phyloP scores from a whole-genome alignment of 2,113 vertebrate species.

The Neogale vison region DNA sequence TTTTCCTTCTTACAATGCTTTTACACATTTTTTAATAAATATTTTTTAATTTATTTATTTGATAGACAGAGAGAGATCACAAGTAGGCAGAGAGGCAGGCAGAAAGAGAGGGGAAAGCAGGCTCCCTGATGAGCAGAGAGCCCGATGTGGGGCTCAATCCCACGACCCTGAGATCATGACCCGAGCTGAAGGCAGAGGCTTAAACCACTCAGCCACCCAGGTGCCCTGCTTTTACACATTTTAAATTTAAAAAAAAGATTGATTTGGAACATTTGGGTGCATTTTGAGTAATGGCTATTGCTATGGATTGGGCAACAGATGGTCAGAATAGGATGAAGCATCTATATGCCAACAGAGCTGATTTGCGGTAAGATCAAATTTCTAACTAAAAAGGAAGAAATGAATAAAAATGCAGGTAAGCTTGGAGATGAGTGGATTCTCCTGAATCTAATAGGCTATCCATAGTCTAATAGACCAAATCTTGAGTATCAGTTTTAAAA shows the following conservation, averaged over 20 bases:
- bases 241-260: not conserved
- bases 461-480: not conserved
- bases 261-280: not conserved
- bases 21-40: conserved; percentile 26
- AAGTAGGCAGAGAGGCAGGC: no score
- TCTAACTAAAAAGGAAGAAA: conserved; percentile 14
- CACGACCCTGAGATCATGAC: no score
- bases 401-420: not conserved
- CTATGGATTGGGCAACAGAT: not conserved
- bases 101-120: no score
- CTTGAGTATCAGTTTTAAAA: not conserved
- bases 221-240: conserved; percentile 14
- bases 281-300: conserved; percentile 19
- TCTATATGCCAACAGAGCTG: not conserved
- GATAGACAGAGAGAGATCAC: no score
- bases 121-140: no score
- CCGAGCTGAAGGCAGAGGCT: no score
- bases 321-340: not conserved
- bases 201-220: no score
- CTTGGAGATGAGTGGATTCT: not conserved
- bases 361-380: not conserved
- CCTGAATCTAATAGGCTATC: not conserved
- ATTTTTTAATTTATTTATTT: no score
- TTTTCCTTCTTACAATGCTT: not conserved
- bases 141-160: no score